phyloP scores from a whole-genome alignment of 2,888 invertebrate genomes.

The Tethea ocularis region DNA sequence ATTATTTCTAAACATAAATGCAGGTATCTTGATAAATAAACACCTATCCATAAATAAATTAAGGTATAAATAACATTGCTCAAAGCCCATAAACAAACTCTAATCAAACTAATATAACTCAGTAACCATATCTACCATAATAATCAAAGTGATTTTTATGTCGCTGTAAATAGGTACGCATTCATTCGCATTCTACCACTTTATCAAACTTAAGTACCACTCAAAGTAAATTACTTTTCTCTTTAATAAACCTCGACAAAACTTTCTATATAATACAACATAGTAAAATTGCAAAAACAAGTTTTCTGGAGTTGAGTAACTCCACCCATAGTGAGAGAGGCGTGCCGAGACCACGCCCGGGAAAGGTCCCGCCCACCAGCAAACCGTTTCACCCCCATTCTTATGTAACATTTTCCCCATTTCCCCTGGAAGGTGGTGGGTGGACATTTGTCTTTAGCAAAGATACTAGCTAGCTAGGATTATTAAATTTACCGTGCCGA shows the following conservation, averaged over 20 bases:
- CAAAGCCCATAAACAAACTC: constrained; percentile 26
- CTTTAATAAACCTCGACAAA: constrained; percentile 22
- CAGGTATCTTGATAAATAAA: too few species aligned
- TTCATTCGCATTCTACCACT: constrained; percentile 6
- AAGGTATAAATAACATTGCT: neutral
- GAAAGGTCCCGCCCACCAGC: neutral
- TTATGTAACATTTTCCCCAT: constrained; percentile 56
- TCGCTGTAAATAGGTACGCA: constrained; percentile 4
- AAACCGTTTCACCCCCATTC: constrained; percentile 39
- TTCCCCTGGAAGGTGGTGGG: constrained; percentile 52
- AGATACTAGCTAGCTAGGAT: constrained; percentile 37
- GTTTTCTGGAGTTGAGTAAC: constrained; percentile 12
- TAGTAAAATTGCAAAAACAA: constrained; percentile 11
- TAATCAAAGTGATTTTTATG: constrained; percentile 16
- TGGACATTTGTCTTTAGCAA: constrained; percentile 64
- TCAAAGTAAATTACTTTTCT: constrained; percentile 39
- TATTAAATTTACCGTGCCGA: constrained; percentile 69
- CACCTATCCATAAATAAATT: neutral
- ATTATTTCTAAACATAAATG: too few species aligned
- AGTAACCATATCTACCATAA: neutral
- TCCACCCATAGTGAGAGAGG: constrained; percentile 34
- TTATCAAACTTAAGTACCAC: constrained; percentile 25
- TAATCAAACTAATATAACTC: constrained; percentile 2
- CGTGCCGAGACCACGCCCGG: constrained; percentile 43
- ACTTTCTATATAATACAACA: neutral